Conservation (phyloP, 2,888 invertebrate genomes). For the Microctonus aethiopoides region DNA sequence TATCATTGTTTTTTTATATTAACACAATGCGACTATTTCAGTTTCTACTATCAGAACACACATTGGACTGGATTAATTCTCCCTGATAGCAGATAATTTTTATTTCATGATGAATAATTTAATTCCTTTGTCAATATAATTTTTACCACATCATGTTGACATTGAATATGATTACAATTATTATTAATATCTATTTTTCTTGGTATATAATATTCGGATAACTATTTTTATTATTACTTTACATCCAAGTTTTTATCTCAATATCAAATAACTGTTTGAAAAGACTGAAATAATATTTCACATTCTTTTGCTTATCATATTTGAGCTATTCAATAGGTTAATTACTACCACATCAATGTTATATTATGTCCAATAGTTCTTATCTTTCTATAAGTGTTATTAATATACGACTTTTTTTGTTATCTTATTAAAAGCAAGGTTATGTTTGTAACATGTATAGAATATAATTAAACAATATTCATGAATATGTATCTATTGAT, state of each 20-base stretch:
- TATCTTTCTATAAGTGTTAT: conserved; percentile 32
- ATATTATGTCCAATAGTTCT: conserved; percentile 29
- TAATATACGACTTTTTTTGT: conserved; percentile 22
- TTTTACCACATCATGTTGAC: not conserved
- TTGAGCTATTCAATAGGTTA: conserved; percentile 3
- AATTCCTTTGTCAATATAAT: not conserved
- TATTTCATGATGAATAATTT: not conserved
- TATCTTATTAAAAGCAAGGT: conserved; percentile 34
- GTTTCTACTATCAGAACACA: not conserved
- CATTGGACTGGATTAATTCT: conserved; percentile 1
- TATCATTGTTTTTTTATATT: not conserved
- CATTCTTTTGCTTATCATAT: conserved; percentile 16
- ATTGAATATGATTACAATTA: not conserved
- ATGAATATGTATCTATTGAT: no score
- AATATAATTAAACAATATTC: no score
- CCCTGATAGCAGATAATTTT: conserved; percentile 14
- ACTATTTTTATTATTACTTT: no score
- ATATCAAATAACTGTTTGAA: not conserved
- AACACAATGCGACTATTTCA: not conserved
- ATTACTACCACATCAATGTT: conserved; percentile 13
- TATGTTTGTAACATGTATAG: conserved; percentile 35
- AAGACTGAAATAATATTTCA: not conserved
- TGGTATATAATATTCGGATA: no score
- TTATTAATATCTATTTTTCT: not conserved
- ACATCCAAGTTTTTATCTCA: no score